Conservation (phyloP, 2,113 vertebrate genomes). For the Cyanistes caeruleus region DNA sequence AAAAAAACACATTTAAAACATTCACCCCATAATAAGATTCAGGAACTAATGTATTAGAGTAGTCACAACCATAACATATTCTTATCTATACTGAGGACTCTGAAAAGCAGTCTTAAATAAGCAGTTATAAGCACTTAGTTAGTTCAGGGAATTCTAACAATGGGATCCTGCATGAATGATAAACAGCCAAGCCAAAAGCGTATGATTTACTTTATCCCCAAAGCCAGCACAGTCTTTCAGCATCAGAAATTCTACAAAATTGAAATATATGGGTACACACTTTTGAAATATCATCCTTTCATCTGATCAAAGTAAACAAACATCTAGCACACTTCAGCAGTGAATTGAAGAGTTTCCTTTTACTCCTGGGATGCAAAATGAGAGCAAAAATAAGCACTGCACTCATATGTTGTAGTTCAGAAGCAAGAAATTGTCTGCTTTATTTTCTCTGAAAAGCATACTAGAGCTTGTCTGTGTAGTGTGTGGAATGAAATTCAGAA, state of each 20-base stretch:
- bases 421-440: not conserved
- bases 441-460: not conserved
- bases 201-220: not conserved
- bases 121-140: not conserved
- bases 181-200: not conserved
- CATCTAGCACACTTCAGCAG: not conserved
- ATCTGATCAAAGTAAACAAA: constrained; percentile 23
- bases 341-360: constrained; percentile 17
- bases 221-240: not conserved
- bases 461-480: not conserved
- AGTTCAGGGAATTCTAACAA: not conserved
- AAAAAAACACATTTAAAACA: not conserved
- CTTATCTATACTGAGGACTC: not conserved
- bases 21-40: not conserved
- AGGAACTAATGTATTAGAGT: not conserved
- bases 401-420: not conserved
- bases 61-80: not conserved
- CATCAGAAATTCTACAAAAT: not conserved
- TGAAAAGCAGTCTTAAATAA: constrained; percentile 23
- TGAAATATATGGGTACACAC: not conserved
- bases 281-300: constrained; percentile 24
- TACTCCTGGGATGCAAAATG: not conserved
- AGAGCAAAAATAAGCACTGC: not conserved
- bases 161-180: not conserved
- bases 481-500: not conserved